These are phyloP conservation scores for Tolmerus cingulatus DNA, from an alignment of 2,888 invertebrate species.

Conservation along the genomic window DNA sequence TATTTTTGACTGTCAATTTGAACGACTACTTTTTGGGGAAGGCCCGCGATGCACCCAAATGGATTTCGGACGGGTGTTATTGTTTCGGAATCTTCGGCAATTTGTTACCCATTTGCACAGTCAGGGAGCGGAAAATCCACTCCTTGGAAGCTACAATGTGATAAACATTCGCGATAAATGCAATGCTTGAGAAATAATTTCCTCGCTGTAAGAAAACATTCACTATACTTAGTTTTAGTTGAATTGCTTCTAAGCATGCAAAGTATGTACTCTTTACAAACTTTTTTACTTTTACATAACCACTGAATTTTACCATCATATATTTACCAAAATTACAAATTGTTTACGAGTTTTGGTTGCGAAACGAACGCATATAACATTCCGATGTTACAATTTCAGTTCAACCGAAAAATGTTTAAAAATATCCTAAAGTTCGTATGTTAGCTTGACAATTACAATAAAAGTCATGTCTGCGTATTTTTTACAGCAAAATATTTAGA, in stretches of 20 bases:
- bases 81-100: background rate
- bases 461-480: too few relatives aligned
- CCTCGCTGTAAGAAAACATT: background rate
- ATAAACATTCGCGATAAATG: background rate
- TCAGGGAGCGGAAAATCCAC: background rate
- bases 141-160: background rate
- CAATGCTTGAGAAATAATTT: background rate
- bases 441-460: too few relatives aligned
- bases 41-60: background rate
- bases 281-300: too few relatives aligned
- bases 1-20: slow-evolving; percentile 53
- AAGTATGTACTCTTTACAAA: background rate
- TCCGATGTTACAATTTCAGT: too few relatives aligned
- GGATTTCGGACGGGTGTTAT: background rate
- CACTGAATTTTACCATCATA: too few relatives aligned
- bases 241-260: background rate
- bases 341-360: too few relatives aligned
- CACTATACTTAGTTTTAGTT: background rate
- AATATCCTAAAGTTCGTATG: too few relatives aligned
- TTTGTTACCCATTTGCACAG: background rate
- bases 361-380: too few relatives aligned
- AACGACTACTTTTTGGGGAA: slow-evolving; percentile 34
- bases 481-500: too few relatives aligned
- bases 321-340: too few relatives aligned
- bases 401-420: too few relatives aligned